These are phyloP conservation scores for Coleophora flavipennella DNA, from an alignment of 2,888 invertebrate genomes.

Conservation along the genomic window DNA sequence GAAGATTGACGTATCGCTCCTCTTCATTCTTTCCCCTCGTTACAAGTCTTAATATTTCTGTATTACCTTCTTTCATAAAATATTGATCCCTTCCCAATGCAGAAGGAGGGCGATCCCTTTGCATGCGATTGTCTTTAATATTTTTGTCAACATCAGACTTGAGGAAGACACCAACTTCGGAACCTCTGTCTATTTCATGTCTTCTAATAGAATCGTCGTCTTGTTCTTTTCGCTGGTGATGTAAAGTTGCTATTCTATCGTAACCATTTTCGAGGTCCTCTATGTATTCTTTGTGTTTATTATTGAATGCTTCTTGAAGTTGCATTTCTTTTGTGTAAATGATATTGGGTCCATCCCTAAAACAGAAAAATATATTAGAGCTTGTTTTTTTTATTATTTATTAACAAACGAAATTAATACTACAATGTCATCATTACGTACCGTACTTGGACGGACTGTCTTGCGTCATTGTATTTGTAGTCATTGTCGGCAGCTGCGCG, in stretches of 20 bases:
- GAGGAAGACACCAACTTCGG: conserved; percentile 72
- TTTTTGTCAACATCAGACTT: conserved; percentile 51
- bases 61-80: conserved; percentile 88
- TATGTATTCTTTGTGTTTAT: conserved; percentile 71
- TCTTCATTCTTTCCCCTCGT: conserved; percentile 81
- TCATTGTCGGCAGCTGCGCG: conserved; percentile 62
- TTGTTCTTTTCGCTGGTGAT: conserved; percentile 64
- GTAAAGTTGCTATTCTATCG: conserved; percentile 63
- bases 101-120: conserved; percentile 45
- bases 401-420: too few relatives aligned
- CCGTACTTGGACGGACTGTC: conserved; percentile 58
- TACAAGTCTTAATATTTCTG: conserved; percentile 85
- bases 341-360: conserved; percentile 68
- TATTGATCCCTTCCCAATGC: conserved; percentile 77
- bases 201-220: conserved; percentile 82
- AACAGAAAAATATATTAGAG: conserved; percentile 14
- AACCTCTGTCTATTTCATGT: conserved; percentile 84
- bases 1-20: conserved; percentile 74
- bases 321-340: conserved; percentile 73
- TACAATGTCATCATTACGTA: too few relatives aligned
- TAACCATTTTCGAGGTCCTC: conserved; percentile 74
- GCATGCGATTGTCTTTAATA: conserved; percentile 37
- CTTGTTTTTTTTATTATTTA: too few relatives aligned
- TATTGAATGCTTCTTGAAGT: conserved; percentile 56
- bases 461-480: conserved; percentile 56